Base-by-base conservation (phyloP, 1,140 invertebrate genomes). In the Neodiprion pinetum region DNA sequence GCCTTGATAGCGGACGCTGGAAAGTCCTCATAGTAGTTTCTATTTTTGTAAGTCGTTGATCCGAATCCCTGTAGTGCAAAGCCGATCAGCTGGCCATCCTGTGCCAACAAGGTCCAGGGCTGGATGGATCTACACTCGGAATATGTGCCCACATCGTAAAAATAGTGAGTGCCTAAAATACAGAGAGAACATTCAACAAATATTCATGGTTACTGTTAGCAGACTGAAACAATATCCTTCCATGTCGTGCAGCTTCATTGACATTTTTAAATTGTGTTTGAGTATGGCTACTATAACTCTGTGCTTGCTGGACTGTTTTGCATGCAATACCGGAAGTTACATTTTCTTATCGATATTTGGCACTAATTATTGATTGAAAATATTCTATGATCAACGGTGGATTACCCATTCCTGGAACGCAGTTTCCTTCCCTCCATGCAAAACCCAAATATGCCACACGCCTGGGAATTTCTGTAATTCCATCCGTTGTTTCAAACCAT, bases 361-460 rank as follows among this genome's bases (percentile, higher is more conserved):
- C 11, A 3, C 53, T n/a, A 2, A 61, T 61, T n/a, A 61, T 1
- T 61, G n/a, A 2, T 12, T 12, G 0, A 17, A 14, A 17, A 61
- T 14, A 61, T 61, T 61, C n/a, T 12, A 8, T 61, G 8, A 61
- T 61, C 11, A 7, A 67, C 4, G 69, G 10, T 48, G 23, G 67
- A 14, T 76, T 78, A 88, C 87, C 87, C 86, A 88, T 88, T 69
- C 86, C 87, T n/a, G 85, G 86, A n/a, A 88, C 81, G 74, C 87
- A 88, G 76, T 87, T 88, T 73, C 87, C 84, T 75, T 88, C 88
- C 74, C 85, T 87, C 75, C 83, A 88, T 0, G 82, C 73, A 0
- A 86, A 87, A 67, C 75, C 69, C 14, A 81, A 83, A 67, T 81
- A 81, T 0, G 78, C 78, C 71, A 88, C 87, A 2, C 81, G 80